phyloP scores from a whole-genome alignment of 2,888 invertebrate genomes.

The Metacarcinus magister region DNA sequence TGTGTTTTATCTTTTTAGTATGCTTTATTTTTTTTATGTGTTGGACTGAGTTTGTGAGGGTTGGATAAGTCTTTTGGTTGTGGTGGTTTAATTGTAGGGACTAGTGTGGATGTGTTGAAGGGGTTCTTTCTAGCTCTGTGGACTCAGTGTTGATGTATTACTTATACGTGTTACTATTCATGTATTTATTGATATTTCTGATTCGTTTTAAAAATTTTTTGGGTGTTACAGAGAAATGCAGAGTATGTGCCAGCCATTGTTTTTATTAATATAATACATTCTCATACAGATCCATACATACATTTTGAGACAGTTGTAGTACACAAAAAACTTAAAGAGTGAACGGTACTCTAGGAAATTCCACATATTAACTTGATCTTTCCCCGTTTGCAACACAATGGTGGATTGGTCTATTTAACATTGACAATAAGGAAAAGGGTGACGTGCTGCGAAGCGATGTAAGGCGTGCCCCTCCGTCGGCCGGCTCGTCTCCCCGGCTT shows the following conservation, averaged over 20 bases:
- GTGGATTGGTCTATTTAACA: slow-evolving; percentile 61
- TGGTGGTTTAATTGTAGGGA: neutral
- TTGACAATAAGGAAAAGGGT: slow-evolving; percentile 8
- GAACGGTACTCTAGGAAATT: slow-evolving; percentile 63
- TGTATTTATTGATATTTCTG: neutral
- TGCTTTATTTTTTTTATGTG: neutral
- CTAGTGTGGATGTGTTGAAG: neutral
- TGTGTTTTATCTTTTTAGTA: neutral
- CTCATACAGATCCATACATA: slow-evolving; percentile 76
- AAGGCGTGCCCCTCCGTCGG: neutral
- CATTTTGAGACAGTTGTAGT: slow-evolving; percentile 75
- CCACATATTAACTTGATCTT: slow-evolving; percentile 61
- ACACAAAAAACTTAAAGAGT: slow-evolving; percentile 72
- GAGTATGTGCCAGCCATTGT: slow-evolving; percentile 64
- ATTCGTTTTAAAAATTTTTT: neutral
- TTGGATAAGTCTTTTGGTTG: neutral
- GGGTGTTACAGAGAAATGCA: neutral
- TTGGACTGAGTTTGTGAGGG: neutral
- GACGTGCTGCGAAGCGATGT: slow-evolving; percentile 38
- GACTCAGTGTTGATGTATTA: neutral
- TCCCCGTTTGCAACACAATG: slow-evolving; percentile 60
- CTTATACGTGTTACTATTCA: neutral
- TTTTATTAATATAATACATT: slow-evolving; percentile 75
- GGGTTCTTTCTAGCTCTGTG: neutral
- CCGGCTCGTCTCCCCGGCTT: neutral